Base-by-base conservation (phyloP, 2,113 vertebrate genomes). In the Archocentrus centrarchus region DNA sequence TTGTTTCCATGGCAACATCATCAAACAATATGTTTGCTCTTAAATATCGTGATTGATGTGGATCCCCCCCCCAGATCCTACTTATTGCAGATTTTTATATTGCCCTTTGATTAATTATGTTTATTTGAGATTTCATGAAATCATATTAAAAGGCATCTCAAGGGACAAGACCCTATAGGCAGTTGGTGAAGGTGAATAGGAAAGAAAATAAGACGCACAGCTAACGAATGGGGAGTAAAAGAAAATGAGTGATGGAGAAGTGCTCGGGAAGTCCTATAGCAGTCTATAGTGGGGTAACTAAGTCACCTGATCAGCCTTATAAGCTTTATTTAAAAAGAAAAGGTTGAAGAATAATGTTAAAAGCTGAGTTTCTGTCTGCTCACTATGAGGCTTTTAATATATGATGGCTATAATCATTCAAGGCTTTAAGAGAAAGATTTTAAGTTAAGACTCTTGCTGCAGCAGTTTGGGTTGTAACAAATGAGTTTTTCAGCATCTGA, bases 1-100 rank as follows among this genome's bases (percentile, higher is more conserved):
- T 10, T 64, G 63, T 81, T 80, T 70, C 80, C 68, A 76, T 17
- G 22, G 60, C 50, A 63, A 86, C 77, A 41, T 14, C 47, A 59
- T 77, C 61, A 53, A 53, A 73, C 13, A 68, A 32, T 50, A 30
- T n/a, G 18, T 53, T 73, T 73, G 44, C 17, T 13, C 24, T 50
- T 50, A 50, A 70, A 70, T 53, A 13, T 20, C 10, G 20, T 50
- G 17, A 50, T 50, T 70, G 22, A 70, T 70, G 44, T 50, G 9
- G 44, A 70, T 53, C 15, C 7, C 24, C 2, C 2, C 24, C 14
- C 0, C 14, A 3, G 22, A 0, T 18, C 64, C 22, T 27, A 41
- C 41, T 27, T 68, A 68, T 47, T 68, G 17, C 27, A 47, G 64
- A 47, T 68, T 68, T 18, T 20, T 53, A 27, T 68, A 27, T 68